These are phyloP conservation scores for Platygyra sinensis DNA, from an alignment of 64 coral and sea anemone species.

Conservation along the genomic window DNA sequence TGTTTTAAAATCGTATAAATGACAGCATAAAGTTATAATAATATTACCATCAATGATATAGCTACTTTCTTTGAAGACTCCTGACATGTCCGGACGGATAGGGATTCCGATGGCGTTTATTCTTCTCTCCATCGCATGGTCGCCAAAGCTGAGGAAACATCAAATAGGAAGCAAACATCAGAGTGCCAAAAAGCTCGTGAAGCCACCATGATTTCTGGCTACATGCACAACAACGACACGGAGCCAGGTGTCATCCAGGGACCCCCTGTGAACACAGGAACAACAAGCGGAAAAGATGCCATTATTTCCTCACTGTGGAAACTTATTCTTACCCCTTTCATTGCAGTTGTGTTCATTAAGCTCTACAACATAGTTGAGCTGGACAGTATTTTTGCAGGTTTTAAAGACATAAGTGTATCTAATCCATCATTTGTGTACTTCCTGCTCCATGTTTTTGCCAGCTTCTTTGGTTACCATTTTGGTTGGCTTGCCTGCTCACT, in stretches of 20 bases:
- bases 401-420: not conserved
- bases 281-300: constrained; percentile 50
- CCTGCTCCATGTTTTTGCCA: constrained; percentile 33
- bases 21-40: not conserved
- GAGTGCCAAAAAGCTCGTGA: not conserved
- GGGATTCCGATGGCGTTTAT: constrained; percentile 9
- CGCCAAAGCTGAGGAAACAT: constrained; percentile 51
- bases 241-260: not conserved
- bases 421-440: constrained; percentile 31
- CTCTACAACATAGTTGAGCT: constrained; percentile 15
- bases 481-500: constrained; percentile 66
- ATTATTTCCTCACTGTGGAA: constrained; percentile 44
- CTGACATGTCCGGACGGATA: constrained; percentile 4
- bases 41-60: not conserved
- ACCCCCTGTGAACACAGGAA: not conserved
- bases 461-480: constrained; percentile 56
- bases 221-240: not conserved
- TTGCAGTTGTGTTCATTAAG: constrained; percentile 14
- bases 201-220: not conserved
- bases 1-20: not conserved
- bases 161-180: constrained; percentile 27
- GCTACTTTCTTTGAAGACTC: not conserved
- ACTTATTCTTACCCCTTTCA: constrained; percentile 25
- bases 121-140: constrained; percentile 59
- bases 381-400: not conserved